Conservation (phyloP, 2,888 invertebrate genomes). For the Chamaedrilus cognettii region DNA sequence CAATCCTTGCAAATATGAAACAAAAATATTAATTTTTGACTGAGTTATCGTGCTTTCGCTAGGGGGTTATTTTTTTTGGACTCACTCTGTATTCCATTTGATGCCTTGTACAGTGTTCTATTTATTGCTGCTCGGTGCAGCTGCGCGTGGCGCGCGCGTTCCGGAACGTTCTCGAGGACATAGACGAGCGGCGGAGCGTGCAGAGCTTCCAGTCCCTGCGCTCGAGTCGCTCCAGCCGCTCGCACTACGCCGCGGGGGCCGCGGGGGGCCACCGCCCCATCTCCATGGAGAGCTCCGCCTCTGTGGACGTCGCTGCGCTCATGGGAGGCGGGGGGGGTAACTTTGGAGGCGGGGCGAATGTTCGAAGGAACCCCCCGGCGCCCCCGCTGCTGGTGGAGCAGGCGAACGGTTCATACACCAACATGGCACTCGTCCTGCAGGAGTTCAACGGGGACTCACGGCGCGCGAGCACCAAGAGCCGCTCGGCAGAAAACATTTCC, state of each 20-base stretch:
- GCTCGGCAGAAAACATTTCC: slow-evolving; percentile 55
- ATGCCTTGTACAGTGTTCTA: not conserved
- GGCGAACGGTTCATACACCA: slow-evolving; percentile 40
- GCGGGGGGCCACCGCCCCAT: slow-evolving; percentile 2
- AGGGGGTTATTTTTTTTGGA: too few species aligned
- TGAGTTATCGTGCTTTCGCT: too few species aligned
- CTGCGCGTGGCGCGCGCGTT: slow-evolving; percentile 99
- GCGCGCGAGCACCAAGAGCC: slow-evolving; percentile 47
- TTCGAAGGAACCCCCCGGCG: too few species aligned
- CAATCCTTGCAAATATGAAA: too few species aligned
- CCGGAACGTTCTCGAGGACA: slow-evolving; percentile 99
- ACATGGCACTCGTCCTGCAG: slow-evolving; percentile 40
- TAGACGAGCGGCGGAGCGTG: slow-evolving; percentile 98
- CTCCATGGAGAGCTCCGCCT: slow-evolving; percentile 10
- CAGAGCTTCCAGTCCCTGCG: slow-evolving; percentile 61
- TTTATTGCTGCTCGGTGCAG: slow-evolving; percentile 73
- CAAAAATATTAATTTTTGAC: too few species aligned
- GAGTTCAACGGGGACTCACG: slow-evolving; percentile 1
- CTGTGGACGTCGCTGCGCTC: not conserved
- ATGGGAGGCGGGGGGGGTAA: not conserved
- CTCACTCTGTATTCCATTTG: too few species aligned
- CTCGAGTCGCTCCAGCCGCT: slow-evolving; percentile 77
- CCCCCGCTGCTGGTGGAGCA: too few species aligned
- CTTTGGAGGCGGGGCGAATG: not conserved
- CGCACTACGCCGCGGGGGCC: not conserved